Evolutionary conservation across 2,888 invertebrate genomes (phyloP), one percentile per base, ranked within the genome.

Genomic region (Diadromus collaris): DNA sequence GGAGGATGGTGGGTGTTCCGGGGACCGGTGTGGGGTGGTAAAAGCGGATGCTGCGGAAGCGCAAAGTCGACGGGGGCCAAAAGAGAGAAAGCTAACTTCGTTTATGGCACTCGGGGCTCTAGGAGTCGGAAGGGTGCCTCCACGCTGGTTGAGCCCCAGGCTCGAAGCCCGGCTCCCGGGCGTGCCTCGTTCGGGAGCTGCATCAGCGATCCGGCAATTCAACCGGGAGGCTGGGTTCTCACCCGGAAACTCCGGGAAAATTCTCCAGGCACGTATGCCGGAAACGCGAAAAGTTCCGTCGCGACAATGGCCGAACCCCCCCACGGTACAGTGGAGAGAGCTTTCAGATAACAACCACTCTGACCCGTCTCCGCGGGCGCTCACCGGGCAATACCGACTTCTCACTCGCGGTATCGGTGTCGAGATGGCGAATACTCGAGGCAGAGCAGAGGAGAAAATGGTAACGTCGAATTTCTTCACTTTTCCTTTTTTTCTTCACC

Each of bases 71-170:
- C 54, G 27, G 61, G 61, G 46, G 67, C 38, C 38, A 38, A 74
- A 74, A 76, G 71, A 79, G 79, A 79, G 72, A 79, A 80, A 78
- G 69, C 82, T 85, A 84, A 86, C 83, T 85, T 84, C 85, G 83
- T 84, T 85, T 82, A 82, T 71, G 75, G 77, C 65, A 65, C 69
- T 76, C 72, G 46, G 58, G 72, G 64, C 69, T 48, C 72, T 58
- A 51, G 38, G 58, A 79, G 68, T 64, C 58, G 24, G 65, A 64
- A 76, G 65, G 60, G 76, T 13, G 38, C 38, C 48, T 63, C 27
- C 61, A n/a, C n/a, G 48, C 58, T 65, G 48, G 63, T 34, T 60
- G 51, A 69, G 64, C 41, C 72, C 51, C 24, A 60, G 67, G 51
- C 54, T 29, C 63, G 34, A 46, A 29, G 65, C 54, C 46, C 27